phyloP scores from a whole-genome alignment of 2,888 invertebrate genomes.

The Odontocolon sp. region DNA sequence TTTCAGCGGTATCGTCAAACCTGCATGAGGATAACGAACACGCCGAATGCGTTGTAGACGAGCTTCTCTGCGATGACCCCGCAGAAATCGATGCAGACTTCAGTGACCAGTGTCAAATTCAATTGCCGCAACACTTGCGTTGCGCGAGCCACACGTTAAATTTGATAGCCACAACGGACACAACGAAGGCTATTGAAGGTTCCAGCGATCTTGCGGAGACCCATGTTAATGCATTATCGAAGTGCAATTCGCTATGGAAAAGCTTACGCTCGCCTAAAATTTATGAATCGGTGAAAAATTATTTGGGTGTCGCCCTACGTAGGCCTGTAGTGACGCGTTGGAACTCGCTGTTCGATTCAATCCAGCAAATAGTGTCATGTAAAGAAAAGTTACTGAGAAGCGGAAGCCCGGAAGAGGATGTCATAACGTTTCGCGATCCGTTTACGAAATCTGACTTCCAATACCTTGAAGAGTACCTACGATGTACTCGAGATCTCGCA shows the following conservation, averaged over 20 bases:
- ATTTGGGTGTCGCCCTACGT: not conserved
- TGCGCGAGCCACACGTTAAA: constrained; percentile 40
- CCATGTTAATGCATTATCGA: not conserved
- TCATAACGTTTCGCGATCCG: not conserved
- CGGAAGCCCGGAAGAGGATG: not conserved
- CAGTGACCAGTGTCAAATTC: not conserved
- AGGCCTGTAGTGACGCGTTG: not conserved
- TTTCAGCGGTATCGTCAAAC: too few relatives aligned
- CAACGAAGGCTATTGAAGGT: not conserved
- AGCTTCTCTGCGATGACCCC: not conserved
- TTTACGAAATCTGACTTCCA: not conserved
- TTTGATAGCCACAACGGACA: constrained; percentile 33
- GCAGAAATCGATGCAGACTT: not conserved
- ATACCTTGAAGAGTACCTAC: constrained; percentile 19
- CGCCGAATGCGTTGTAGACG: too few relatives aligned
- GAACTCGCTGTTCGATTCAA: not conserved
- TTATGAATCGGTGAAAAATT: not conserved
- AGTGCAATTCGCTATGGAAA: not conserved
- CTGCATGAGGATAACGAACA: too few relatives aligned
- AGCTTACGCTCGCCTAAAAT: constrained; percentile 2
- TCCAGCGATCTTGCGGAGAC: not conserved
- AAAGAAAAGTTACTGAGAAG: not conserved
- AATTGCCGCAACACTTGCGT: constrained; percentile 29
- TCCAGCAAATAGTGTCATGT: not conserved
- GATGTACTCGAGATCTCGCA: constrained; percentile 13